Base-by-base conservation (phyloP, 2,113 vertebrate species). In the Thomomys bottae region DNA sequence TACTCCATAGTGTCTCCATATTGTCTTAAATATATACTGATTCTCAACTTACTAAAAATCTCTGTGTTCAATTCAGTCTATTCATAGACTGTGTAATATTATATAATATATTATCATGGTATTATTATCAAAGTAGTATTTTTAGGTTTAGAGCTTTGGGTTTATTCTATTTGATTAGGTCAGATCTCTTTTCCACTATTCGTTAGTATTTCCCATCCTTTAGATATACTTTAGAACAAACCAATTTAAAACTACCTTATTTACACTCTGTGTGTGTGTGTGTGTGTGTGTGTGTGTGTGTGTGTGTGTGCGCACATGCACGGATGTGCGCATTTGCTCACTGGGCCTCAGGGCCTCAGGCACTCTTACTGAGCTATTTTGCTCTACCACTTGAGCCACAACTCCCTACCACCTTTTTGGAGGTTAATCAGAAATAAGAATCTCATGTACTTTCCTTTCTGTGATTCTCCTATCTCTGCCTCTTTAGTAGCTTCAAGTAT, bases 121-220 rank as follows among this genome's bases (percentile, higher is more conserved):
- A 75, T 49, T 57, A 32, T 68, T 10, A 38, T 17, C n/a, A 63
- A 54, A 71, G 21, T 61, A 61, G 18, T 42, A 63, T 30, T 71
- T 89, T 80, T 49, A 61, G 71, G 15, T 36, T 87, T 87, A 77
- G 84, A 73, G 18, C 30, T 75, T 64, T 88, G 61, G 57, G 57
- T 59, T 12, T 38, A 57, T 68, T 64, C n/a, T 54, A 71, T 45
- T 89, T 89, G 36, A 38, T 57, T 59, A 18, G 24, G 7, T 82
- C 11, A 49, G n/a, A 59, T 42, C 26, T 36, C 59, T 34, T 84
- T 80, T 71, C 11, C 9, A 61, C 78, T 42, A 30, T 89, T 38
- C 63, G 71, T 89, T 9, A 34, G 24, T 2, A 45, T 32, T 21
- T 23, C 30, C 68, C 3, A 5, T 21, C 63, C 38, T 20, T 24